phyloP scores from a whole-genome alignment of 2,113 vertebrate genomes.

The Mugil cephalus region DNA sequence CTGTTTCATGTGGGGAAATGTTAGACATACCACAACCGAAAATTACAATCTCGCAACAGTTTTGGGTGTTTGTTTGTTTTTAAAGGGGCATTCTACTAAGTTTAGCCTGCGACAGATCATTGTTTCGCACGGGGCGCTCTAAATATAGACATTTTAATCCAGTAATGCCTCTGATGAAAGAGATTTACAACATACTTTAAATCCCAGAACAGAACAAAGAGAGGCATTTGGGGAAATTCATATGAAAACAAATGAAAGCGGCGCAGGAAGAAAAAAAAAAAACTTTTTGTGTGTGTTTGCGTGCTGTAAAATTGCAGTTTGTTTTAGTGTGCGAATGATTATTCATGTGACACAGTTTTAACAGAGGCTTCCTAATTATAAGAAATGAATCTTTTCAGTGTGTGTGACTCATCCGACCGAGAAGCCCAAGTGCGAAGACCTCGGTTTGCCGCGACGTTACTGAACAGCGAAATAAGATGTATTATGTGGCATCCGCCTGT shows the following conservation, averaged over 20 bases:
- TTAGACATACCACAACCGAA: not conserved
- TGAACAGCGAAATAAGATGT: conserved; percentile 9
- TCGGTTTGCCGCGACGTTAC: not conserved
- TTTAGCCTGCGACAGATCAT: not conserved
- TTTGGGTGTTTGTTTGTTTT: conserved; percentile 2
- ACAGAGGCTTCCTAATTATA: conserved; percentile 32
- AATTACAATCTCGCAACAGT: not conserved
- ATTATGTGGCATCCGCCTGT: conserved; percentile 41
- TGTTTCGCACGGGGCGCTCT: not conserved
- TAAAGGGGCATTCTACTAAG: not conserved
- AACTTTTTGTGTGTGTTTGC: not conserved
- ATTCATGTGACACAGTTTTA: conserved; percentile 20
- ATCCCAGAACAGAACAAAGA: not conserved
- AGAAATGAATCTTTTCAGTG: conserved; percentile 18
- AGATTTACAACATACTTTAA: not conserved
- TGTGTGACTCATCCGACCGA: conserved; percentile 26
- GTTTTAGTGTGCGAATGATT: conserved; percentile 20
- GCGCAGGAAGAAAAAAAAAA: conserved; percentile 8
- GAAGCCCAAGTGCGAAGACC: not conserved
- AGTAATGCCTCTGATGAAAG: not conserved
- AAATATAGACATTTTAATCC: not conserved
- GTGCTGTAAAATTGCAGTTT: conserved; percentile 6
- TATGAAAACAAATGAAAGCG: not conserved
- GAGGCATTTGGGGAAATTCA: not conserved
- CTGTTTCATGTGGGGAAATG: conserved; percentile 14